phyloP scores from a whole-genome alignment of 2,113 vertebrate genomes.

The Anguilla japonica region DNA sequence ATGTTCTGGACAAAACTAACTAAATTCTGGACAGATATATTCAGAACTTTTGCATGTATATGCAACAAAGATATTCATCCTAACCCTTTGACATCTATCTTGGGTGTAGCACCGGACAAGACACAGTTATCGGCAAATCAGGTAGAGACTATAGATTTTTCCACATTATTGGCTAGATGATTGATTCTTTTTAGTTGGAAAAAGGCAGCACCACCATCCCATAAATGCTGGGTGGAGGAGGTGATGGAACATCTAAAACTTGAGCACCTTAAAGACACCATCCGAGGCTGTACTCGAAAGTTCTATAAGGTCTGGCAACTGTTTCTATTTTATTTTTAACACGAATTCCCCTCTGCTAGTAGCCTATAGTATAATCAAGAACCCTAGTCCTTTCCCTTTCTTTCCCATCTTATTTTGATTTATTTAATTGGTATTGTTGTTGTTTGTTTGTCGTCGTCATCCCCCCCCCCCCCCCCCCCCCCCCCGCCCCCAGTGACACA shows the following conservation, averaged over 20 bases:
- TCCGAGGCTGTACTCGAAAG: not conserved
- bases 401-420: no score
- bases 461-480: no score
- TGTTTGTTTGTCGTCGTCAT: no score
- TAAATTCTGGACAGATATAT: conserved; percentile 15
- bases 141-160: conserved; percentile 5
- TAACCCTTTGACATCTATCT: not conserved
- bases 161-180: conserved; percentile 10
- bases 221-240: conserved; percentile 20
- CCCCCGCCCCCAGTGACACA: no score
- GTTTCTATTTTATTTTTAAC: conserved; percentile 5
- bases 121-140: not conserved
- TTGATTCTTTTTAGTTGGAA: conserved; percentile 15
- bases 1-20: not conserved
- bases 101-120: not conserved
- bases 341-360: not conserved
- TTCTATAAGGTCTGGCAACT: conserved; percentile 7
- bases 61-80: not conserved
- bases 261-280: not conserved
- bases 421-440: no score
- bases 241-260: conserved; percentile 17
- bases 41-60: conserved; percentile 14
- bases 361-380: no score
- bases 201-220: conserved; percentile 16
- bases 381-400: no score